Conservation (phyloP, 2,797 vertebrate species). For the Sciaenops ocellatus region DNA sequence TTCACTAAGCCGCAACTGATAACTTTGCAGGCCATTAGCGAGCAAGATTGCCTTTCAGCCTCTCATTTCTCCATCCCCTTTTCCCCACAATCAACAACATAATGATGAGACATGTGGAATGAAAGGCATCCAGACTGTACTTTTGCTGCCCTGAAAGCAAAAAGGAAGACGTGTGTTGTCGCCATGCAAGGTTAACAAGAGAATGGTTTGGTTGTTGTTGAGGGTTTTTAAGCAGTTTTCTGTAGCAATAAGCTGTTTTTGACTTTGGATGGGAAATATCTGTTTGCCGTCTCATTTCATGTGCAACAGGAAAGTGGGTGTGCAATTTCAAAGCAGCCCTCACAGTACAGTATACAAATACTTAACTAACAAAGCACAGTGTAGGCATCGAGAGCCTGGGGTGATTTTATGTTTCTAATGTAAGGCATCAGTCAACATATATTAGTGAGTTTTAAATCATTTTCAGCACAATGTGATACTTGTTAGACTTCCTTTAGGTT, state of each 20-base stretch:
- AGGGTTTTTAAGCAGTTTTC: conserved; percentile 28
- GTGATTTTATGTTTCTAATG: conserved; percentile 28
- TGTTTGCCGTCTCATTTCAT: conserved; percentile 46
- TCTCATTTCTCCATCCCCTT: conserved; percentile 71
- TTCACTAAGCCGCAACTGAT: conserved; percentile 87
- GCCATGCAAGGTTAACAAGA: conserved; percentile 56
- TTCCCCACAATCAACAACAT: conserved; percentile 78
- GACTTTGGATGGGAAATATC: conserved; percentile 33
- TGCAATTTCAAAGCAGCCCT: conserved; percentile 48
- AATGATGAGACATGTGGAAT: conserved; percentile 73
- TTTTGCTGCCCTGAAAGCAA: conserved; percentile 55
- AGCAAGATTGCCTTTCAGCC: conserved; percentile 82
- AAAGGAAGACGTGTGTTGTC: conserved; percentile 51
- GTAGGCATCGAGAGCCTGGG: conserved; percentile 13
- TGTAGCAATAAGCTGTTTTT: conserved; percentile 18
- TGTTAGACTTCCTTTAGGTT: conserved; percentile 4
- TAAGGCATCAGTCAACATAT: conserved; percentile 38
- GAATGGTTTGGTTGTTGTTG: conserved; percentile 29
- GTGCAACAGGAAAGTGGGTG: conserved; percentile 40
- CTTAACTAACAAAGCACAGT: conserved; percentile 26
- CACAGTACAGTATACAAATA: conserved; percentile 24
- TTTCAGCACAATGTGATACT: neutral
- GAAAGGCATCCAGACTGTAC: conserved; percentile 67
- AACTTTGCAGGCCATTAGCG: conserved; percentile 87
- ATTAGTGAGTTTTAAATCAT: conserved; percentile 9